These are phyloP conservation scores for Bombyx mandarina DNA, from an alignment of 1,140 invertebrate species.

Conservation along the genomic window DNA sequence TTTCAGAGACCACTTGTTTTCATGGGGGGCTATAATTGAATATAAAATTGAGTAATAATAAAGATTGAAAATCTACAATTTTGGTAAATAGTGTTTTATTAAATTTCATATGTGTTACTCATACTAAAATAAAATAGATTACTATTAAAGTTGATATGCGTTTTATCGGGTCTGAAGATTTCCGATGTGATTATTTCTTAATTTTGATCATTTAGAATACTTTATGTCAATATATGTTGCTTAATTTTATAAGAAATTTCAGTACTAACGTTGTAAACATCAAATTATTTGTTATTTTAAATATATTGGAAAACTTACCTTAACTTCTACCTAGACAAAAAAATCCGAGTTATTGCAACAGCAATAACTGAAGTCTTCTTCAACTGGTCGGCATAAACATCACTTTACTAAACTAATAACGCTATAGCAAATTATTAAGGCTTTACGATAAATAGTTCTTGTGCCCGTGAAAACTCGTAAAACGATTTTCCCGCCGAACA, in stretches of 20 bases:
- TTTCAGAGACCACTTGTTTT: conserved; percentile 54
- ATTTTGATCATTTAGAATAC: too few species aligned
- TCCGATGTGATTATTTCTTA: too few species aligned
- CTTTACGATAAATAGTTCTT: conserved; percentile 19
- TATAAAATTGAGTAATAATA: neutral
- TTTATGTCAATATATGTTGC: too few species aligned
- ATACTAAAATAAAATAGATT: too few species aligned
- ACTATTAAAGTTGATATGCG: too few species aligned
- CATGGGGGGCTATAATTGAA: conserved; percentile 23
- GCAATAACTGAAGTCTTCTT: conserved; percentile 59
- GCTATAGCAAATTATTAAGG: conserved; percentile 3
- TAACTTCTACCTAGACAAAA: conserved; percentile 24
- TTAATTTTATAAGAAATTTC: too few species aligned
- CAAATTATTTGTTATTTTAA: neutral
- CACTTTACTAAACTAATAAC: conserved; percentile 32
- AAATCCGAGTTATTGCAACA: conserved; percentile 61
- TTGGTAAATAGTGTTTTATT: neutral
- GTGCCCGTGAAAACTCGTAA: conserved; percentile 30
- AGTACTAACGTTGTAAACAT: neutral
- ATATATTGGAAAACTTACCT: conserved; percentile 20
- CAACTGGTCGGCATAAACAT: conserved; percentile 47
- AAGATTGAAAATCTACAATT: neutral
- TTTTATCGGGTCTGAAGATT: too few species aligned
- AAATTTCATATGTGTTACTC: too few species aligned
- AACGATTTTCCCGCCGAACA: conserved; percentile 57